Evolutionary conservation across 37 sponge, comb jelly and placozoan species (phyloP), one percentile per base, ranked within the genome.

Genomic region (Theonella swinhoei): DNA sequence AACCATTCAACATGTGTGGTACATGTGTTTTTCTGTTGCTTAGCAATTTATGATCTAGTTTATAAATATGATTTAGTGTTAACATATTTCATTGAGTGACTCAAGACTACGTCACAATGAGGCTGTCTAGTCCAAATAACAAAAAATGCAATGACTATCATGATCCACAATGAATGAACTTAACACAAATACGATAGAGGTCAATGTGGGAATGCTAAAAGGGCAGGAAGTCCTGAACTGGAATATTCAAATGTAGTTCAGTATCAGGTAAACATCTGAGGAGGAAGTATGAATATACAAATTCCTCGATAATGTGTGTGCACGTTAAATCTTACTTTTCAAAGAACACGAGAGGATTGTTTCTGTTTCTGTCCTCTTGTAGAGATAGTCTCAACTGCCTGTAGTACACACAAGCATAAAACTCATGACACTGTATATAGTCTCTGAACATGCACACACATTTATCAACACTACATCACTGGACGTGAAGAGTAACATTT

Each of bases 181-280:
- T 70, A 14, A 47, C 11, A 47, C 54, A 14, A 47, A 14, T 7
- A 65, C 19, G 60, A 19, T 36, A 72, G 29, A 25, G 28, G 28
- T 9, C 20, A 19, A 67, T 71, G 5, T 17, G 17, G 2, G 4
- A 69, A 35, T 68, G 28, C 43, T 42, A 77, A 7, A 70, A 43
- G 77, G 64, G 78, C 40, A 61, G 39, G 25, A 70, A 29, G 75
- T 81, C 70, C 41, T 78, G 79, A 39, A 62, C 31, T 35, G 88
- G 88, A 54, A 88, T 82, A 36, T 88, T 72, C 62, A 88, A 28
- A 28, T 77, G 78, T 29, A 88, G 11, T 35, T 88, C 88, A 17
- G 78, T 88, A n/a, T 82, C 72, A 1, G 88, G 83, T 32, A 58
- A 36, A 71, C 88, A 88, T 54, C 83, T 82, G 63, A 23, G 11